Conservation (phyloP, 1,140 invertebrate genomes). For the Pseudomyrmex concolor region DNA sequence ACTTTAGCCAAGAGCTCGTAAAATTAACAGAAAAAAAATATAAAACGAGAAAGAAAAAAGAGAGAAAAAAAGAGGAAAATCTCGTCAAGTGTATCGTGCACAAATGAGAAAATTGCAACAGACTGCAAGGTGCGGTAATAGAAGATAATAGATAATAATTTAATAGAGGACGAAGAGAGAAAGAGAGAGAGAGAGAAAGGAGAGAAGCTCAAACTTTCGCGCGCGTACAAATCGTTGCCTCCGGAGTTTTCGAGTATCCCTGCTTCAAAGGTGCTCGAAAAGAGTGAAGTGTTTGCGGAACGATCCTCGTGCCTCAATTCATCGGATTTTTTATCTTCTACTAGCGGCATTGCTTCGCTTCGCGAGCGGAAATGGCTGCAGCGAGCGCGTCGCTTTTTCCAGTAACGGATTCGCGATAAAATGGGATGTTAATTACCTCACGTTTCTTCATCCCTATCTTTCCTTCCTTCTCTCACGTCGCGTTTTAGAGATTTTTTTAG, state of each 20-base stretch:
- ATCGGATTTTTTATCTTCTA: constrained; percentile 29
- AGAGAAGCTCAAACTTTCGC: constrained; percentile 15
- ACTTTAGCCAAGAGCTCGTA: constrained; percentile 5
- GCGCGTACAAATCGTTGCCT: constrained; percentile 21
- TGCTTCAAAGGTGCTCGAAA: neutral
- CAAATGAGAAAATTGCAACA: constrained; percentile 49
- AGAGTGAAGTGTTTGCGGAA: constrained; percentile 44
- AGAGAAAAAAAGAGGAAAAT: neutral
- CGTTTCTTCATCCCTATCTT: neutral
- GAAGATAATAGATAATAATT: constrained; percentile 66
- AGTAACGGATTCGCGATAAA: constrained; percentile 38
- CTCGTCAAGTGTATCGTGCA: constrained; percentile 7
- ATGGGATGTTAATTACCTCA: constrained; percentile 50
- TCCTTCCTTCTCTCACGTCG: neutral
- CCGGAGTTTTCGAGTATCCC: constrained; percentile 46
- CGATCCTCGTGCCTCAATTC: neutral
- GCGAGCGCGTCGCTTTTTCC: neutral
- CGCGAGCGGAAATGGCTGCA: constrained; percentile 10
- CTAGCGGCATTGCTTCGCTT: constrained; percentile 9
- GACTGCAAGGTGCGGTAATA: constrained; percentile 6
- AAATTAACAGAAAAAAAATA: neutral
- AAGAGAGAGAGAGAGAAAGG: neutral
- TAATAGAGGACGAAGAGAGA: constrained; percentile 49
- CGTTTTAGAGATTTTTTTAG: neutral
- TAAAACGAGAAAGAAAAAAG: neutral